Conservation (phyloP, 1,140 invertebrate species). For the Panagrolaimus sp. region DNA sequence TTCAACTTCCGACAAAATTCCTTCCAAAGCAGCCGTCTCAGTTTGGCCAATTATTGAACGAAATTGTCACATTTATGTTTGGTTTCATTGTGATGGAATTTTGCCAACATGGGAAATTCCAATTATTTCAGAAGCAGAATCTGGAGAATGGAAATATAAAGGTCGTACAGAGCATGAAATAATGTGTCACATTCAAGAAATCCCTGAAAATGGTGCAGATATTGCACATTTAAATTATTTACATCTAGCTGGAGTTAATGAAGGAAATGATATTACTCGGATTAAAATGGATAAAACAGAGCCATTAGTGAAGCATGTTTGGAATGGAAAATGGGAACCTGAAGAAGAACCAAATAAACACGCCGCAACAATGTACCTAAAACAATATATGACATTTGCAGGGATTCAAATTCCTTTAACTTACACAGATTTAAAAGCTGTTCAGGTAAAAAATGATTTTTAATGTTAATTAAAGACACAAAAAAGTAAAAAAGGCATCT, state of each 20-base stretch:
- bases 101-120: slow-evolving; percentile 71
- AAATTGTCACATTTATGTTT: slow-evolving; percentile 64
- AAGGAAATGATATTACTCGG: slow-evolving; percentile 8
- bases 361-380: slow-evolving; percentile 65
- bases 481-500: too few species aligned
- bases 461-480: too few species aligned
- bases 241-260: slow-evolving; percentile 67
- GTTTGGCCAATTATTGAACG: slow-evolving; percentile 40
- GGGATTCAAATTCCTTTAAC: slow-evolving; percentile 63
- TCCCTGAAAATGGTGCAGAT: slow-evolving; percentile 85
- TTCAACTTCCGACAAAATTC: slow-evolving; percentile 62
- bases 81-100: slow-evolving; percentile 73
- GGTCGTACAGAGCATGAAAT: slow-evolving; percentile 72
- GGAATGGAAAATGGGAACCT: slow-evolving; percentile 61
- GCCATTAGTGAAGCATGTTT: slow-evolving; percentile 60
- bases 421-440: slow-evolving; percentile 64
- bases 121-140: slow-evolving; percentile 64
- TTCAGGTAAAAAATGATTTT: slow-evolving; percentile 64
- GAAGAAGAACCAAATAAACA: slow-evolving; percentile 63
- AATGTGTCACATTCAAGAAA: slow-evolving; percentile 70
- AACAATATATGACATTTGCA: slow-evolving; percentile 65
- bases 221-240: slow-evolving; percentile 73
- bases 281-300: slow-evolving; percentile 33
- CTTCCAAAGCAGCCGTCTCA: slow-evolving; percentile 63
- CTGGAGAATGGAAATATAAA: slow-evolving; percentile 67